phyloP scores from a whole-genome alignment of 2,113 vertebrate species.

The Ceyx cyanopectus region DNA sequence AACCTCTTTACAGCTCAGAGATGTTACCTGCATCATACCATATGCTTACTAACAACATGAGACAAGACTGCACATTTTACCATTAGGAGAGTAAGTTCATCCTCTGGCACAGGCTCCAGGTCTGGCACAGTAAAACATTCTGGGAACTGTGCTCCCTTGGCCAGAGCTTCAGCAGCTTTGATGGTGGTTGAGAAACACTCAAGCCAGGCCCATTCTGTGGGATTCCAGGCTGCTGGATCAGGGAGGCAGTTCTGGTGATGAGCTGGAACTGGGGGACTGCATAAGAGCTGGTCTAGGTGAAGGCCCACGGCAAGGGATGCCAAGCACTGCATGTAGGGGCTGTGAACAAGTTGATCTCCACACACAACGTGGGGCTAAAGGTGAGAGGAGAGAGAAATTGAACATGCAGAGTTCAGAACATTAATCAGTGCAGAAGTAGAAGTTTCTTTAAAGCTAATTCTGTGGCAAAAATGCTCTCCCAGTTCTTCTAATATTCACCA shows the following conservation, averaged over 20 bases:
- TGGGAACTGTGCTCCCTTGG: conserved; percentile 89
- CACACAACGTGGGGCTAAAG: conserved; percentile 93
- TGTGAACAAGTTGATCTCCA: conserved; percentile 96
- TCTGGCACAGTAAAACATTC: conserved; percentile 93
- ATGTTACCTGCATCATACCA: neutral
- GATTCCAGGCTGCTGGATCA: conserved; percentile 86
- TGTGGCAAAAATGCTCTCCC: neutral
- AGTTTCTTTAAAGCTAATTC: neutral
- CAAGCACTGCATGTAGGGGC: conserved; percentile 97
- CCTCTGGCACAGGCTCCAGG: conserved; percentile 92
- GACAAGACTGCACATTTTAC: conserved; percentile 65
- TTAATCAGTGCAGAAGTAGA: neutral
- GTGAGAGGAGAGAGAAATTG: neutral
- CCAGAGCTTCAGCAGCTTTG: conserved; percentile 94
- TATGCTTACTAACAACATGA: accelerated
- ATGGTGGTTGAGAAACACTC: conserved; percentile 96
- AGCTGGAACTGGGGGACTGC: conserved; percentile 85
- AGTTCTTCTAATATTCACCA: neutral
- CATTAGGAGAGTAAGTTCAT: conserved; percentile 92
- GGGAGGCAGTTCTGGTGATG: conserved; percentile 84
- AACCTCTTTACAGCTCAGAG: neutral
- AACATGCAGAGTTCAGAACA: neutral
- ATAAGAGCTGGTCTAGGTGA: conserved; percentile 91
- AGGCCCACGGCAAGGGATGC: conserved; percentile 94
- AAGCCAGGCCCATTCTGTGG: conserved; percentile 95